A percentile compares a stretch with the other conserved stretches of the same genome.
Conservation (phyloP, 2,113 vertebrate genomes). For the Lepisosteus oculatus region DNA sequence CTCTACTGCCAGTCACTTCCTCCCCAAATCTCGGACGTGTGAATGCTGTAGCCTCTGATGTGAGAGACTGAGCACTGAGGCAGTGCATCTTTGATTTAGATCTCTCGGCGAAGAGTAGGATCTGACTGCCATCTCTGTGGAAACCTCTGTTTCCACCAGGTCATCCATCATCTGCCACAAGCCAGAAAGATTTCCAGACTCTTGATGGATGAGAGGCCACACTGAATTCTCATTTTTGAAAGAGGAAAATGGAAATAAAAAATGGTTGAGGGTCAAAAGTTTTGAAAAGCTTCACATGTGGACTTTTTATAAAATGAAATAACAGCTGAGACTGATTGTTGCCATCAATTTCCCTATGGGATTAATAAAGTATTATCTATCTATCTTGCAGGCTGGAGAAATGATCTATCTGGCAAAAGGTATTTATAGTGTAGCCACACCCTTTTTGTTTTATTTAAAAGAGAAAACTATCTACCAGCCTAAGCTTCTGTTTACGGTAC, state of each 20-base stretch:
- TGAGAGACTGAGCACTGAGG: neutral
- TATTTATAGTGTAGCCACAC: too few species aligned
- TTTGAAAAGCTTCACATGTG: too few species aligned
- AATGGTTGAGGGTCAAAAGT: conserved; percentile 4
- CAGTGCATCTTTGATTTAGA: conserved; percentile 34
- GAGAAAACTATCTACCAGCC: too few species aligned
- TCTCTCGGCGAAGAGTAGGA: conserved; percentile 23
- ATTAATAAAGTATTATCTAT: too few species aligned
- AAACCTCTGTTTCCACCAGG: conserved; percentile 21
- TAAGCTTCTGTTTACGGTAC: too few species aligned
- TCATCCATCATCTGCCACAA: conserved; percentile 42
- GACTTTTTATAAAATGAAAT: too few species aligned
- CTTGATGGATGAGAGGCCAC: conserved; percentile 40
- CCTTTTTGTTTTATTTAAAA: too few species aligned
- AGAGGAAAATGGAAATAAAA: conserved; percentile 17
- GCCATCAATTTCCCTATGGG: too few species aligned
- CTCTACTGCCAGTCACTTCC: too few species aligned
- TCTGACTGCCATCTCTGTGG: conserved; percentile 30
- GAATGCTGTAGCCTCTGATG: neutral
- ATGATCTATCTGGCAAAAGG: too few species aligned
- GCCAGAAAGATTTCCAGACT: conserved; percentile 27
- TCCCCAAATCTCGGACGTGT: neutral
- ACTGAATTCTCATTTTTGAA: conserved; percentile 37
- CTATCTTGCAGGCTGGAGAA: too few species aligned
- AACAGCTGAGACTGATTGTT: too few species aligned